Base-by-base conservation (phyloP, 1,140 invertebrate genomes). In the Ceratosolen fusciceps region DNA sequence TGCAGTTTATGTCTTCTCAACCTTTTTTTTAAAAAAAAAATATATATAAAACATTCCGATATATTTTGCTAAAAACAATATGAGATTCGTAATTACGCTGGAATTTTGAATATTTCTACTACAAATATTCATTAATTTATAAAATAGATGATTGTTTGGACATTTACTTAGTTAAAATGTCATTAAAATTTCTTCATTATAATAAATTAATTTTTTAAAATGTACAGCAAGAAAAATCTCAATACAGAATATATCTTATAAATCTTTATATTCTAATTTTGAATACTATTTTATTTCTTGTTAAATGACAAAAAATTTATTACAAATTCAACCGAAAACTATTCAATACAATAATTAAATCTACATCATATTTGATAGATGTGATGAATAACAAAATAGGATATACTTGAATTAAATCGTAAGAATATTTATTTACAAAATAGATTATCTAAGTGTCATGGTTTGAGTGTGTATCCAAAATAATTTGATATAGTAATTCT, bases 141-240 rank as follows among this genome's bases (percentile, higher is more conserved):
- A 60, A 14, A 10, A 52, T 74, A 67, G 21, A 19, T 54, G 60
- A 71, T 72, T 71, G 8, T 47, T 29, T 24, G 26, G 67, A 72
- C 78, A 74, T 79, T 79, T 79, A 79, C 56, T 58, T 72, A 77
- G 71, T 73, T 8, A 52, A 65, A 39, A 49, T 37, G 49, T 37
- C 24, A 72, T 34, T 29, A 56, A 26, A 68, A 67, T 29, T 58
- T 24, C 52, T 76, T 54, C 29, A 68, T 39, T 26, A 67, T n/a
- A 10, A 47, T 60, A 52, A 78, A 29, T 71, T 2, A 24, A 72
- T 16, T 62, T 72, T 58, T 37, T 14, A 60, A 47, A 37, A 71
- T 49, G 16, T 31, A 39, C 52, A 76, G 68, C 19, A 16, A 54
- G 19, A 34, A 26, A 12, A 65, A 4, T 19, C 3, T 8, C 10